phyloP scores from a whole-genome alignment of 2,113 vertebrate genomes.

The Engystomops pustulosus region DNA sequence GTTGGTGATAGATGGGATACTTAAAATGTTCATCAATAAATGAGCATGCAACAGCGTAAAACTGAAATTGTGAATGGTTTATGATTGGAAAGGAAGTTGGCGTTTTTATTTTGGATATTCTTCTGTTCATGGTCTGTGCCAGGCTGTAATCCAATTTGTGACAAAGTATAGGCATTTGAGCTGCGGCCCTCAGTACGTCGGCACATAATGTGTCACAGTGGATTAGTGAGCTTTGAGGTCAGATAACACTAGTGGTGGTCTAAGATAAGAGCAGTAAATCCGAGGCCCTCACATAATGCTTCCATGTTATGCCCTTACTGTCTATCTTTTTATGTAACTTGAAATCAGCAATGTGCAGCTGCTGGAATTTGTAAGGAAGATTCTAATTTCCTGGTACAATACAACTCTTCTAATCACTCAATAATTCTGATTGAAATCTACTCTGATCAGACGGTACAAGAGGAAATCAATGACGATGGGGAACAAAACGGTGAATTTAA shows the following conservation, averaged over 20 bases:
- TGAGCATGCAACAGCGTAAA: too few species aligned
- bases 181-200: neutral
- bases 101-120: too few species aligned
- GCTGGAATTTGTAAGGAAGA: neutral
- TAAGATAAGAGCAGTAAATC: neutral
- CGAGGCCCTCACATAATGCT: neutral
- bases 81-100: too few species aligned
- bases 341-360: constrained; percentile 14
- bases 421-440: neutral
- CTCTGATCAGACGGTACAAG: neutral
- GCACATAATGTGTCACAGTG: neutral
- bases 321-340: neutral
- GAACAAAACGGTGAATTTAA: too few species aligned
- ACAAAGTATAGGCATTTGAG: neutral
- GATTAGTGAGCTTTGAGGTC: constrained; percentile 20
- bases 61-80: too few species aligned
- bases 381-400: too few species aligned
- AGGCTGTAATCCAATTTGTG: neutral
- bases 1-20: too few species aligned
- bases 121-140: neutral
- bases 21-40: too few species aligned
- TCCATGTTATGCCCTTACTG: neutral
- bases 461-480: neutral
- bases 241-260: neutral
- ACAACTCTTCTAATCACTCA: neutral